phyloP scores from a whole-genome alignment of 2,113 vertebrate genomes.

The Atractosteus spatula region DNA sequence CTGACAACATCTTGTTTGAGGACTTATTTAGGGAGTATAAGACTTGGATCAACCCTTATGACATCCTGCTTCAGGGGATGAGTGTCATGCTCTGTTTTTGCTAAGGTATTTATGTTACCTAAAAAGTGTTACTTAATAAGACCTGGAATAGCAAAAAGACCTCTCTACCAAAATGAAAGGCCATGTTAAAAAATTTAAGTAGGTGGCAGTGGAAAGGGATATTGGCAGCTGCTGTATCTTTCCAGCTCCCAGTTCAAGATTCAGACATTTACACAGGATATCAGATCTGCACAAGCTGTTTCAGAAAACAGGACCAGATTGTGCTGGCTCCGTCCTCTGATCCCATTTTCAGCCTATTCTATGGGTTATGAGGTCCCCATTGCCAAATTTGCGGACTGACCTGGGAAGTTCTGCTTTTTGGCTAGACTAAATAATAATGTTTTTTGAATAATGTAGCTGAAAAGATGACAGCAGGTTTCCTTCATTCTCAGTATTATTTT shows the following conservation, averaged over 20 bases:
- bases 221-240: constrained; percentile 9
- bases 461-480: background rate
- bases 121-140: constrained; percentile 10
- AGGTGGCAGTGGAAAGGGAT: constrained; percentile 1
- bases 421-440: background rate
- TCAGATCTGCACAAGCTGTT: constrained; percentile 7
- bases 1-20: background rate
- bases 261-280: background rate
- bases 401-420: background rate
- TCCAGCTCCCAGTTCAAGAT: background rate
- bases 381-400: constrained; percentile 7
- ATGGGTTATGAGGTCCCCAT: constrained; percentile 6
- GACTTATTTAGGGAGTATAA: background rate
- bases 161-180: background rate
- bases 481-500: background rate
- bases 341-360: background rate
- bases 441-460: background rate
- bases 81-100: constrained; percentile 14
- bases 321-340: no score
- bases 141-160: background rate
- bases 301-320: background rate
- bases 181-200: constrained; percentile 11
- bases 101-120: constrained; percentile 4
- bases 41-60: background rate
- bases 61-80: background rate